Base-by-base conservation (phyloP, 2,888 invertebrate species). In the Empis stercorea region DNA sequence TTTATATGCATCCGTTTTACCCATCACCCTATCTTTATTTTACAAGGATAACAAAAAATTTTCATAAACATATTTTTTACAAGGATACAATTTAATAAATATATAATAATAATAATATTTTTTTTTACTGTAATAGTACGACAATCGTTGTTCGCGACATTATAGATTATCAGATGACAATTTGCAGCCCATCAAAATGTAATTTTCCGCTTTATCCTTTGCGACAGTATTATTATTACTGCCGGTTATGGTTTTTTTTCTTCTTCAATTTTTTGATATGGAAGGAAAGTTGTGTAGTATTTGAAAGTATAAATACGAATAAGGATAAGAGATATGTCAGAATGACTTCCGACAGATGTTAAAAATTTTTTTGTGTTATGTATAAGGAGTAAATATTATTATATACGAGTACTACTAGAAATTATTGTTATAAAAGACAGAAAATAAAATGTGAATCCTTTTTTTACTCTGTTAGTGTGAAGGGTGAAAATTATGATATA, bases 301-400 rank as follows among this genome's bases (percentile, higher is more conserved):
- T n/a, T 20, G 20, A 27, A 27, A 4, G 9, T 27, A 27, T 4
- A 27, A 27, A 27, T n/a, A n/a, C n/a, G 6, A 27, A 27, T 4
- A 27, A 27, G 23, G 23, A n/a, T 34, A 34, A n/a, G 32, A n/a
- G 32, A 34, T 34, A 34, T 34, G 32, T 34, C 32, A 34, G 6
- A 34, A 52, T 55, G 52, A 56, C 56, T 56, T 56, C 55, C 56
- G 56, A 56, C 56, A 56, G 56, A 56, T 56, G 56, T 56, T 56
- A 55, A 48, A 55, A 55, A 48, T 36, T 27, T 20, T 30, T n/a
- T n/a, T n/a, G n/a, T 34, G 30, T 32, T 37, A 32, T 40, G n/a
- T 39, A 20, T 17, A 23, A 16, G 30, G n/a, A 37, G 43, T 47
- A 47, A 47, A 47, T 47, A 38, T 43, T 47, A 38, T 15, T 43